These are phyloP conservation scores for Agrotis puta DNA, from an alignment of 2,888 invertebrate genomes.

Conservation along the genomic window DNA sequence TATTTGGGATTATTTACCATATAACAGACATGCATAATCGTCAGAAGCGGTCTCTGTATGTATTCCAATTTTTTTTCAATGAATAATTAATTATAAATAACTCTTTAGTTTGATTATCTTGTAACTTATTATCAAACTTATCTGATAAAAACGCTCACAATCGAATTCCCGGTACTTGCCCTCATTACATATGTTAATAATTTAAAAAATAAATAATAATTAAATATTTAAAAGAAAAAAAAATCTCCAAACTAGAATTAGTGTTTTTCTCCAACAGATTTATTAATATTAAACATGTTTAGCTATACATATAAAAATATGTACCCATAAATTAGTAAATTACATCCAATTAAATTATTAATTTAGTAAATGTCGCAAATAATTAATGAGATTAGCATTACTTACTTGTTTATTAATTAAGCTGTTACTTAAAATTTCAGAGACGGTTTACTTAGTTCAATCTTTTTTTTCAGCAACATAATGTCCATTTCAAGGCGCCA, in stretches of 20 bases:
- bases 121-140: constrained; percentile 7
- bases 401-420: background rate
- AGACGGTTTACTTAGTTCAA: too few species aligned
- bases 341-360: too few species aligned
- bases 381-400: background rate
- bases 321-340: too few species aligned
- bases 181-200: background rate
- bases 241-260: background rate
- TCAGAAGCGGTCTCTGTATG: constrained; percentile 6
- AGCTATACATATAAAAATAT: too few species aligned
- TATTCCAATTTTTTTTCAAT: background rate
- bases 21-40: constrained; percentile 10
- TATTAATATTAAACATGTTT: background rate
- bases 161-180: background rate
- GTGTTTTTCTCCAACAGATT: background rate
- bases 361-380: too few species aligned
- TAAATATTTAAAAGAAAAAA: background rate
- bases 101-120: constrained; percentile 19
- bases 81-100: background rate
- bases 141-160: constrained; percentile 22
- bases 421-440: too few species aligned
- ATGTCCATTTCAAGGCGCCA: constrained; percentile 73
- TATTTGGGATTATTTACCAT: constrained; percentile 24
- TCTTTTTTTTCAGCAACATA: constrained; percentile 46
- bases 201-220: too few species aligned